phyloP scores from a whole-genome alignment of 2,113 vertebrate genomes.

The Phainopepla nitens region DNA sequence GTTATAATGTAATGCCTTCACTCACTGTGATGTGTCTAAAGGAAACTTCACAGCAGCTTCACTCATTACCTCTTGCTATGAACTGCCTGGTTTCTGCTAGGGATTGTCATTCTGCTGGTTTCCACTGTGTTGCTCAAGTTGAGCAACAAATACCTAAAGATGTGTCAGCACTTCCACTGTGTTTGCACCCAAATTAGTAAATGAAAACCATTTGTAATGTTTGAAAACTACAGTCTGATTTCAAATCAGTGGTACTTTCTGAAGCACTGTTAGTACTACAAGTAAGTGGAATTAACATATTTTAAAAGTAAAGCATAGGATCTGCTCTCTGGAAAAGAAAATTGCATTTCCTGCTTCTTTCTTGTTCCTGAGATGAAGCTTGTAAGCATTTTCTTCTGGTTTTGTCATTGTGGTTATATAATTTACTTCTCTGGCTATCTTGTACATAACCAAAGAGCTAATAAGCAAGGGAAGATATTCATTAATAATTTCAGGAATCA shows the following conservation, averaged over 20 bases:
- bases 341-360: not conserved
- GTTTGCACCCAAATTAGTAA: not conserved
- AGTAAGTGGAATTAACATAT: not conserved
- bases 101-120: not conserved
- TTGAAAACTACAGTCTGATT: not conserved
- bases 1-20: not conserved
- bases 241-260: not conserved
- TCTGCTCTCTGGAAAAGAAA: not conserved
- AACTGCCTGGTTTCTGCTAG: not conserved
- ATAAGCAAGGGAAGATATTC: not conserved
- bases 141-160: not conserved
- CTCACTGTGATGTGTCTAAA: not conserved
- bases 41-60: not conserved
- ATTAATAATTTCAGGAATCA: not conserved
- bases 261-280: not conserved
- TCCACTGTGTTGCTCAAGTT: not conserved
- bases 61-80: not conserved
- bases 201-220: not conserved
- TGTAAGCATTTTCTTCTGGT: not conserved
- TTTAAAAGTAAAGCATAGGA: not conserved
- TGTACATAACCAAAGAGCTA: not conserved
- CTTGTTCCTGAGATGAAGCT: not conserved
- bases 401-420: not conserved
- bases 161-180: not conserved
- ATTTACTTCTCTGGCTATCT: not conserved